Percentiles rank a stretch among this genome's conserved stretches.
Evolutionary conservation across 2,113 vertebrate species (phyloP).

Genomic region (Ginglymostoma cirratum): DNA sequence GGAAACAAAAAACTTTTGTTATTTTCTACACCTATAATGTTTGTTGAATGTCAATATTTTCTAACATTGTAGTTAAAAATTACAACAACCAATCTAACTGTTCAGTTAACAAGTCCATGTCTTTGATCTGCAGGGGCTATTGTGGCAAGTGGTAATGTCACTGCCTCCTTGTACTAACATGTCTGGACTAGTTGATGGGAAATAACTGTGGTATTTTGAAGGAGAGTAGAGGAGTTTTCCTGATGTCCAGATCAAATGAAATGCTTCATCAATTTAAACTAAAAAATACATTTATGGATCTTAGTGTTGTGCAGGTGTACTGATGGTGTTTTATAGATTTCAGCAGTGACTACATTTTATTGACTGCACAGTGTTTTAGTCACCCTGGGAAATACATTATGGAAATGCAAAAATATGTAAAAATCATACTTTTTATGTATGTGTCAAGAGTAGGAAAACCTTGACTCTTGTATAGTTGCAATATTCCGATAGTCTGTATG

Average conservation of each 20-base stretch:
- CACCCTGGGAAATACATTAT: background rate
- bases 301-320: background rate
- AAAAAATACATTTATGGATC: too few species aligned
- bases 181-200: background rate
- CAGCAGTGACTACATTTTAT: background rate
- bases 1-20: background rate
- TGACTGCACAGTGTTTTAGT: background rate
- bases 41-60: background rate
- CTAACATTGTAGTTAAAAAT: background rate
- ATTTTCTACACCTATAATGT: background rate
- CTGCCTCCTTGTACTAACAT: too few species aligned
- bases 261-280: too few species aligned
- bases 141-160: too few species aligned
- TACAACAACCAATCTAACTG: background rate
- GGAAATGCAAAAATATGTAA: background rate
- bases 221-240: background rate
- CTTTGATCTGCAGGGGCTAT: background rate
- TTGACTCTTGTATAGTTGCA: background rate
- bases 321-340: background rate
- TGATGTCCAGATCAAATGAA: background rate
- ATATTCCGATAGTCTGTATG: background rate
- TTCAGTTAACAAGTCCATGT: background rate
- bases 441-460: background rate
- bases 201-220: background rate
- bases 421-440: background rate